Evolutionary conservation across 2,113 vertebrate genomes (phyloP).

Genomic region (Dicrurus megarhynchus): DNA sequence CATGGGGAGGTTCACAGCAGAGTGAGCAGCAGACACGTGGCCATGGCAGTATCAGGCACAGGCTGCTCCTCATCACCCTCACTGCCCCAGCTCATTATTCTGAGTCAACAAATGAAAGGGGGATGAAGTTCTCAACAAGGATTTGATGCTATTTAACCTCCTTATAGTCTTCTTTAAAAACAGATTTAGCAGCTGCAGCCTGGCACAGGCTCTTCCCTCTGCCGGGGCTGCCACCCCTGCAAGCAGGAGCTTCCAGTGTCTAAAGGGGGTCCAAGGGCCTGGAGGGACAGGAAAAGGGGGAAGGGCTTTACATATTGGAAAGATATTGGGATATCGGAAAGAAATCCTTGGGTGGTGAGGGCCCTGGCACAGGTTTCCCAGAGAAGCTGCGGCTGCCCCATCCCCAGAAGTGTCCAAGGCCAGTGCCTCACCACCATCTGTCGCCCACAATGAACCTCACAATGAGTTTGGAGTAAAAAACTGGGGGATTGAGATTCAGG

Average conservation of each 20-base stretch:
- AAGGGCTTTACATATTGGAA: not conserved
- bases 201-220: not conserved
- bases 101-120: conserved; percentile 4
- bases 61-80: not conserved
- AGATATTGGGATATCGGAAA: not conserved
- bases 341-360: not conserved
- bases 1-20: not conserved
- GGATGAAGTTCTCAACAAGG: not conserved
- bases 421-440: not conserved
- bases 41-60: not conserved
- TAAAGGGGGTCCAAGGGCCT: not conserved
- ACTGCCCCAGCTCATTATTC: not conserved
- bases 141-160: not conserved
- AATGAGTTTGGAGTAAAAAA: rapidly evolving
- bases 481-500: not conserved
- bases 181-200: not conserved
- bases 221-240: not conserved
- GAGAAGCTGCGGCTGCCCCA: not conserved
- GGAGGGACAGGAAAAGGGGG: not conserved
- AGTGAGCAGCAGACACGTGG: not conserved
- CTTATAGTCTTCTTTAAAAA: not conserved
- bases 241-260: not conserved
- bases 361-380: not conserved
- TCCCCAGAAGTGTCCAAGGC: not conserved
- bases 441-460: not conserved